These are phyloP conservation scores for Synanceia verrucosa DNA, from an alignment of 2,797 vertebrate species.

Conservation along the genomic window DNA sequence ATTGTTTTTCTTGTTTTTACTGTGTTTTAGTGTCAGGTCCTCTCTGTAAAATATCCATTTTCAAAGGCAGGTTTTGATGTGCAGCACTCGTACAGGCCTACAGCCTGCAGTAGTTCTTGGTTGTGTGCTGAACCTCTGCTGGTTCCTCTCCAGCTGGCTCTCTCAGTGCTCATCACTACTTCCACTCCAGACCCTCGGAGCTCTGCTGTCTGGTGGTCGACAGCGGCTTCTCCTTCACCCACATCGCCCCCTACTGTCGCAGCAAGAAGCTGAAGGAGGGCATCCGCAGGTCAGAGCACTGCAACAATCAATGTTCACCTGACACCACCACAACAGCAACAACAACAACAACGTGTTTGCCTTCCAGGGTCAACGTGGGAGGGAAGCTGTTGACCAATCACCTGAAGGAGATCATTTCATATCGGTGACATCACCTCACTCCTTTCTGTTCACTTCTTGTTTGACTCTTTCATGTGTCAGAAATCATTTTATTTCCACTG, in stretches of 20 bases:
- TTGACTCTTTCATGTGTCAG: not conserved
- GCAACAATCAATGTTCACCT: rapidly evolving
- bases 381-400: constrained; percentile 98
- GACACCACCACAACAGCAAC: rapidly evolving
- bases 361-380: constrained; percentile 92
- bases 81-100: too few relatives aligned
- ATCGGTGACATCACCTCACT: constrained; percentile 82
- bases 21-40: too few relatives aligned
- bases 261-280: constrained; percentile 96
- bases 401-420: constrained; percentile 98
- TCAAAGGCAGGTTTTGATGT: too few relatives aligned
- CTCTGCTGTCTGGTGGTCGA: constrained; percentile 96
- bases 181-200: constrained; percentile 89
- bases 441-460: not conserved
- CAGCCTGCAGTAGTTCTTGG: too few relatives aligned
- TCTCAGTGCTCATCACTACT: constrained; percentile 92
- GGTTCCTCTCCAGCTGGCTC: constrained; percentile 88
- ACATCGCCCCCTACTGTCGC: constrained; percentile 94
- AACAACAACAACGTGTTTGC: not conserved
- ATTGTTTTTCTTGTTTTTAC: too few relatives aligned
- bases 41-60: too few relatives aligned
- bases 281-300: constrained; percentile 87
- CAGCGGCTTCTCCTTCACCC: constrained; percentile 97
- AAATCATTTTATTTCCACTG: not conserved
- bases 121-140: not conserved